A percentile compares a stretch with the other conserved stretches of the same genome.
These are phyloP conservation scores for Australoheros scitulus DNA, from an alignment of 2,113 vertebrate genomes.

Conservation along the genomic window DNA sequence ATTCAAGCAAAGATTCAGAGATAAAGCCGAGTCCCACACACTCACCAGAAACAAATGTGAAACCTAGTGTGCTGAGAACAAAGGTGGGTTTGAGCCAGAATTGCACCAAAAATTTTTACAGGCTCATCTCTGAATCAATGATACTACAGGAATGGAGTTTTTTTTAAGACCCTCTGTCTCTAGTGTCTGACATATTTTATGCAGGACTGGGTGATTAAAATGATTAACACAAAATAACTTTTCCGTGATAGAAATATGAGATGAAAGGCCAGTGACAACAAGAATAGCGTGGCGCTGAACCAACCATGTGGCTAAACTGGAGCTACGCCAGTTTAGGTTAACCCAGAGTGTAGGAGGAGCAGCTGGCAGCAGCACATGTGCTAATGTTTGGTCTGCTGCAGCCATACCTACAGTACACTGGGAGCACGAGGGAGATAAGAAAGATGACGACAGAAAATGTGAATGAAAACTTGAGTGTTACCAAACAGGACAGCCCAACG, in stretches of 20 bases:
- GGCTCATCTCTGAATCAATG: neutral
- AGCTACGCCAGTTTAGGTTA: too few species aligned
- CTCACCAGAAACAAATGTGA: conserved; percentile 23
- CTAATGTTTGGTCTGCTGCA: neutral
- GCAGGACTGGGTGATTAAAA: neutral
- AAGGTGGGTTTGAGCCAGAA: conserved; percentile 57
- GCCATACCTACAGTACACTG: neutral
- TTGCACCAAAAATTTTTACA: too few species aligned
- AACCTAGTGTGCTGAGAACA: conserved; percentile 12
- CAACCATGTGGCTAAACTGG: too few species aligned
- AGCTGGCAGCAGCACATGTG: neutral
- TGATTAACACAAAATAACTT: neutral
- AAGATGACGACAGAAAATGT: neutral
- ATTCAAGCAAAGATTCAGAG: conserved; percentile 30
- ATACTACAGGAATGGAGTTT: neutral
- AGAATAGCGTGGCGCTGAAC: neutral
- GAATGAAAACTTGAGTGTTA: neutral
- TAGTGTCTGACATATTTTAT: neutral
- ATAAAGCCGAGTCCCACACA: conserved; percentile 1
- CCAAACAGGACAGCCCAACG: neutral
- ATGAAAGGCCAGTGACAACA: neutral
- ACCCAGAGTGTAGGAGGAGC: too few species aligned
- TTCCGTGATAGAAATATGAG: neutral
- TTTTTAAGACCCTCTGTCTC: neutral
- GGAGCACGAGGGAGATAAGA: neutral